Evolutionary conservation across 2,888 invertebrate genomes (phyloP), one percentile per base, ranked within the genome.

Genomic region (Drosophila nigricruria): DNA sequence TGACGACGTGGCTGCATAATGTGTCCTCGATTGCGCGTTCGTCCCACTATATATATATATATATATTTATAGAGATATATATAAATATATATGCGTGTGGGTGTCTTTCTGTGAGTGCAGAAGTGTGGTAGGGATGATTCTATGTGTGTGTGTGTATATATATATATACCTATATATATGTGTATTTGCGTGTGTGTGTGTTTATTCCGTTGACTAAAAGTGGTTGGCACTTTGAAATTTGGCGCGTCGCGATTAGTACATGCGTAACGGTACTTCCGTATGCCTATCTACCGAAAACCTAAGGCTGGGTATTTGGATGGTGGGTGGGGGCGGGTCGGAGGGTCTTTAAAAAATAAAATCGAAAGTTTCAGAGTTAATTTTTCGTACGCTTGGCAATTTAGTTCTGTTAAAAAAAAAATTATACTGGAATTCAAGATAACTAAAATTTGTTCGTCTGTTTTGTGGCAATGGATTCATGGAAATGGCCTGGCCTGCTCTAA

Each of bases 321-420:
- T n/a, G n/a, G n/a, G n/a, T n/a, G 9, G 16, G 23, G 34, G 16
- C 0, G 34, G 23, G 34, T 20, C 20, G 25, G 27, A 49, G 38
- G 38, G 49, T 64, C 54, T 68, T 43, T 49, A 38, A 70, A 70
- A 73, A 47, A 5, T 23, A 54, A 47, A 73, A 78, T 64, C 66
- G 27, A 70, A 77, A 74, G 42, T 45, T 61, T 73, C n/a, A 53
- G 40, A 20, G 42, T 56, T 45, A 78, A 77, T 74, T 77, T 77
- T 78, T 70, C 59, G 78, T 67, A 77, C 77, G 68, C 50, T 79
- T 63, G 62, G 36, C 60, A 78, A 75, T 78, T 79, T 75, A 54
- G 76, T 65, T 54, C 45, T 65, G 50, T 60, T 70, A 49, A 36
- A 52, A 63, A 50, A 65, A 73, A 54, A 32, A 57, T 58, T 53